A percentile compares a stretch with the other conserved stretches of the same genome.
Conservation (phyloP, 2,113 vertebrate genomes). For the Turnix velox region DNA sequence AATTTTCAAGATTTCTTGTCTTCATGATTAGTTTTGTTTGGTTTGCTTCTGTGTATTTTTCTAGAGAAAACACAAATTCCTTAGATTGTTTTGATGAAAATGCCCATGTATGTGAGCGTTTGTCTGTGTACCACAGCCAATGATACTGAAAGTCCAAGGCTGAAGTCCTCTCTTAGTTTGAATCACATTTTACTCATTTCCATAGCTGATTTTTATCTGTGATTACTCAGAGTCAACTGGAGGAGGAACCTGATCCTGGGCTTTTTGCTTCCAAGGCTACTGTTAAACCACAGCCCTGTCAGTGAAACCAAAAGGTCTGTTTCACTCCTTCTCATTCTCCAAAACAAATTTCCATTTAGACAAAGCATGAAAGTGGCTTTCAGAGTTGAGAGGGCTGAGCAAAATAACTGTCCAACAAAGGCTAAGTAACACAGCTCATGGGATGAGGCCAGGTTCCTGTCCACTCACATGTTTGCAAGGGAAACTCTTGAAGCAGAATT, state of each 20-base stretch:
- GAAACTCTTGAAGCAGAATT: background rate
- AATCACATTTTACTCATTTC: background rate
- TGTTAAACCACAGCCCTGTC: background rate
- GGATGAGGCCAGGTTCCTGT: background rate
- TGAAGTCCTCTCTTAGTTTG: background rate
- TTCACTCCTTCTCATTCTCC: background rate
- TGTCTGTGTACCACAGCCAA: background rate
- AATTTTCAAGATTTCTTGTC: background rate
- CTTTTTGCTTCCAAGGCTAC: background rate
- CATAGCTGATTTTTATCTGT: background rate
- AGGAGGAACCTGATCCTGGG: background rate
- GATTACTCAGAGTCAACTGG: background rate
- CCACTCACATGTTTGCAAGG: background rate
- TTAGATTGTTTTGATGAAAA: background rate
- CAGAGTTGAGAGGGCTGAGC: background rate
- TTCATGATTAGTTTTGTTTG: background rate
- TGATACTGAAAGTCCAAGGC: background rate
- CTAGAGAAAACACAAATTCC: background rate
- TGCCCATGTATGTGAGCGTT: background rate
- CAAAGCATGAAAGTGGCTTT: accelerated
- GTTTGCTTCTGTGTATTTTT: background rate
- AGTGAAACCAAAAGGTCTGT: background rate
- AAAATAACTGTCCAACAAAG: accelerated
- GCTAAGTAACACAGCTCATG: accelerated
- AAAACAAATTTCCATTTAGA: background rate